Conservation (phyloP, 2,888 invertebrate species). For the Urechis unicinctus region DNA sequence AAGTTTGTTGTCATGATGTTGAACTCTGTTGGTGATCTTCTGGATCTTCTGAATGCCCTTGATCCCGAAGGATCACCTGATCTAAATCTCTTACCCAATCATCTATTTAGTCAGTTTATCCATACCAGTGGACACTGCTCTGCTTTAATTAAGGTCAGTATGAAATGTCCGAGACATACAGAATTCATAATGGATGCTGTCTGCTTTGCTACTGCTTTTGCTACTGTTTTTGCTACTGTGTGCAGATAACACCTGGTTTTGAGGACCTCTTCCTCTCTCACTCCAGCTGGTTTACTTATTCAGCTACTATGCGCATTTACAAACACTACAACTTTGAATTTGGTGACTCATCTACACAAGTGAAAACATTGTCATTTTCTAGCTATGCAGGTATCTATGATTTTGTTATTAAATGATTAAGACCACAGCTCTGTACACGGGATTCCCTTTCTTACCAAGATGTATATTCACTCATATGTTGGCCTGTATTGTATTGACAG, state of each 20-base stretch:
- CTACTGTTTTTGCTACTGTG: slow-evolving; percentile 1
- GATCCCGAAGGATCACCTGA: slow-evolving; percentile 26
- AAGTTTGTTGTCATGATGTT: slow-evolving; percentile 37
- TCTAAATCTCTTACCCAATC: slow-evolving; percentile 28
- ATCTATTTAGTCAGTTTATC: slow-evolving; percentile 23
- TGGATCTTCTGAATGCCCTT: slow-evolving; percentile 31
- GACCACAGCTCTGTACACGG: too few species aligned
- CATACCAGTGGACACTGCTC: slow-evolving; percentile 35
- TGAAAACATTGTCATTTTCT: slow-evolving; percentile 37
- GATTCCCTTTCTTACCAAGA: too few species aligned
- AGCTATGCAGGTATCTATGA: slow-evolving; percentile 43
- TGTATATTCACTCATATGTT: too few species aligned
- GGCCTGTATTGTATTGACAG: too few species aligned
- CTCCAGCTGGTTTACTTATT: slow-evolving; percentile 44
- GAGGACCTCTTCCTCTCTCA: slow-evolving; percentile 46
- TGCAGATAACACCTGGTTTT: slow-evolving; percentile 39
- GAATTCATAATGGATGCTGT: not conserved
- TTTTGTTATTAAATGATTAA: too few species aligned
- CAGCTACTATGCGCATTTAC: slow-evolving; percentile 42
- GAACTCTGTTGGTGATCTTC: slow-evolving; percentile 36
- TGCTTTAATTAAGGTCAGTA: slow-evolving; percentile 35
- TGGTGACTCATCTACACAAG: slow-evolving; percentile 27
- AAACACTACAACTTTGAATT: slow-evolving; percentile 45
- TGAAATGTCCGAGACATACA: not conserved
- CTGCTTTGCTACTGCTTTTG: not conserved